phyloP scores from a whole-genome alignment of 2,113 vertebrate species.

The Accipiter cooperii region DNA sequence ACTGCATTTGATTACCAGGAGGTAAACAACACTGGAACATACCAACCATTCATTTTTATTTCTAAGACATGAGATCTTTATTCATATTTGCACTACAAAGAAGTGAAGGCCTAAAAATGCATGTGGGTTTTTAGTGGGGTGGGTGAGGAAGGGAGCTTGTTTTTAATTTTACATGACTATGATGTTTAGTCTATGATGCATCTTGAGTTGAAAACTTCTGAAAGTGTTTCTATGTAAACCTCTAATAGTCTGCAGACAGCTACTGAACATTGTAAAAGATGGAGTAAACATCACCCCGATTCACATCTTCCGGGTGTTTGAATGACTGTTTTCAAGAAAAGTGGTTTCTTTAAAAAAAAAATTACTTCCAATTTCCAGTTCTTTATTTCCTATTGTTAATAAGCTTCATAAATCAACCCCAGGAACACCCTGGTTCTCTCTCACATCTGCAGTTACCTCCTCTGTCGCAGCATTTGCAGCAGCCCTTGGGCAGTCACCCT shows the following conservation, averaged over 20 bases:
- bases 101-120: not conserved
- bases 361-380: not conserved
- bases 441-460: not conserved
- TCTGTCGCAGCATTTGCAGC: fast-evolving
- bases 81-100: not conserved
- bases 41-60: not conserved
- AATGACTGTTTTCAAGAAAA: not conserved
- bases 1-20: not conserved
- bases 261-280: not conserved
- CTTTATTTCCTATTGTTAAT: not conserved
- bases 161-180: not conserved
- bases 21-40: not conserved
- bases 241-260: not conserved
- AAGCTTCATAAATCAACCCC: not conserved
- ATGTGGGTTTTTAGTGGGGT: not conserved
- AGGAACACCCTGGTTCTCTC: not conserved
- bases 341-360: not conserved
- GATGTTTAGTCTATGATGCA: not conserved
- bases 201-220: not conserved
- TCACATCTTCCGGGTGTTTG: not conserved
- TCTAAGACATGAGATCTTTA: not conserved
- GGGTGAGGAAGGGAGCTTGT: not conserved
- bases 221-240: not conserved
- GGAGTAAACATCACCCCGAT: not conserved
- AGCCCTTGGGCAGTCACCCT: fast-evolving